Evolutionary conservation across 2,797 vertebrate species (phyloP).

Genomic region (Diplodus sargus): DNA sequence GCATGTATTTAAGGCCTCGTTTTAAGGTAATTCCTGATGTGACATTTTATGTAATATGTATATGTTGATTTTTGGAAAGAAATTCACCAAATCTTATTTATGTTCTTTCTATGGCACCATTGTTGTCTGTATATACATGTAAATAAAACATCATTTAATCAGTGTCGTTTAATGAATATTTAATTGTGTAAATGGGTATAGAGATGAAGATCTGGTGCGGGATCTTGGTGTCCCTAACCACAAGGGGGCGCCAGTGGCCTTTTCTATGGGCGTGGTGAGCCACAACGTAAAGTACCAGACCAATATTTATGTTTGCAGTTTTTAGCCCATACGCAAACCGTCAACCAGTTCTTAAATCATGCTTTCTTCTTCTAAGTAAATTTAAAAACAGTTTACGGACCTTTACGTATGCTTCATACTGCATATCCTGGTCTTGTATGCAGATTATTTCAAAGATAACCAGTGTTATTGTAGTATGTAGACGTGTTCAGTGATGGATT

Average conservation of each 20-base stretch:
- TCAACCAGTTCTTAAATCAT: not conserved
- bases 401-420: not conserved
- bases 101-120: slow-evolving; percentile 46
- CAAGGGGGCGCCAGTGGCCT: slow-evolving; percentile 37
- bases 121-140: slow-evolving; percentile 76
- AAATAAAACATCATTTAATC: slow-evolving; percentile 83
- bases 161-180: not conserved
- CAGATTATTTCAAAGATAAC: not conserved
- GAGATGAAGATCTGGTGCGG: not conserved
- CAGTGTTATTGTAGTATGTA: not conserved
- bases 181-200: not conserved
- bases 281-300: not conserved
- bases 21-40: slow-evolving; percentile 61
- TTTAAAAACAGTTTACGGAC: not conserved
- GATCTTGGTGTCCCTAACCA: slow-evolving; percentile 16
- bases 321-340: not conserved
- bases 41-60: slow-evolving; percentile 64
- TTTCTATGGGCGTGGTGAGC: slow-evolving; percentile 9
- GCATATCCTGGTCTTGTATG: not conserved
- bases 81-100: slow-evolving; percentile 56
- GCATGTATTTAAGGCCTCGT: slow-evolving; percentile 73
- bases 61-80: slow-evolving; percentile 52
- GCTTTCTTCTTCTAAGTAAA: not conserved
- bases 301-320: not conserved
- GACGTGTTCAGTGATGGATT: not conserved